phyloP scores from a whole-genome alignment of 1,140 invertebrate species.

The Antheraea pernyi region DNA sequence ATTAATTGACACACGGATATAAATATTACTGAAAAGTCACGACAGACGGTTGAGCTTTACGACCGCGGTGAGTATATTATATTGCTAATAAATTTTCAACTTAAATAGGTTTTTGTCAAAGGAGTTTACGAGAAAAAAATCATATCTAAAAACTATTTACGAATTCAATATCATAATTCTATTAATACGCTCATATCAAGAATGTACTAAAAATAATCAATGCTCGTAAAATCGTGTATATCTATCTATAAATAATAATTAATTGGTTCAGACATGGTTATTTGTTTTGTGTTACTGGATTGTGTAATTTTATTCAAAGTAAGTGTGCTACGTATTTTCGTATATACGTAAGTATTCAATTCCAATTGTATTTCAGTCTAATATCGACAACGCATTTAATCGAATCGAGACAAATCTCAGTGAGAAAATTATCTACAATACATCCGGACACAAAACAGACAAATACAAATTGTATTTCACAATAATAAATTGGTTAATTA shows the following conservation, averaged over 20 bases:
- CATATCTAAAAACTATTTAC: background rate
- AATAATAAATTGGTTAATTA: constrained; percentile 12
- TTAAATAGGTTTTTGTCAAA: background rate
- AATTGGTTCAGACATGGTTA: too few relatives aligned
- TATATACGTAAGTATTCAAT: too few relatives aligned
- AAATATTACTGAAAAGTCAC: background rate
- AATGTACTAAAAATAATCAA: too few relatives aligned
- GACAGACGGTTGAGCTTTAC: background rate
- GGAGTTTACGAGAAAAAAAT: background rate
- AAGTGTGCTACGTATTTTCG: too few relatives aligned
- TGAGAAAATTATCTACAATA: background rate
- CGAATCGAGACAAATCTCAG: background rate
- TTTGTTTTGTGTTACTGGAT: too few relatives aligned
- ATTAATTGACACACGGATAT: constrained; percentile 2
- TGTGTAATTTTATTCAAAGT: too few relatives aligned
- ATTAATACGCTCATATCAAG: background rate
- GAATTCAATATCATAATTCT: background rate
- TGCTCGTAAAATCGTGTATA: too few relatives aligned
- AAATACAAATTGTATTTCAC: constrained; percentile 1
- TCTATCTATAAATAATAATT: too few relatives aligned
- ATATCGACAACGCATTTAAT: too few relatives aligned
- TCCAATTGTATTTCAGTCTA: too few relatives aligned
- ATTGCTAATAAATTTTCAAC: background rate
- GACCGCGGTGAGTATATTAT: background rate
- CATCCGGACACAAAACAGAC: background rate